Percentiles rank a stretch among this genome's conserved stretches.
phyloP scores from a whole-genome alignment of 2,888 invertebrate species.

The Cephus spinipes region DNA sequence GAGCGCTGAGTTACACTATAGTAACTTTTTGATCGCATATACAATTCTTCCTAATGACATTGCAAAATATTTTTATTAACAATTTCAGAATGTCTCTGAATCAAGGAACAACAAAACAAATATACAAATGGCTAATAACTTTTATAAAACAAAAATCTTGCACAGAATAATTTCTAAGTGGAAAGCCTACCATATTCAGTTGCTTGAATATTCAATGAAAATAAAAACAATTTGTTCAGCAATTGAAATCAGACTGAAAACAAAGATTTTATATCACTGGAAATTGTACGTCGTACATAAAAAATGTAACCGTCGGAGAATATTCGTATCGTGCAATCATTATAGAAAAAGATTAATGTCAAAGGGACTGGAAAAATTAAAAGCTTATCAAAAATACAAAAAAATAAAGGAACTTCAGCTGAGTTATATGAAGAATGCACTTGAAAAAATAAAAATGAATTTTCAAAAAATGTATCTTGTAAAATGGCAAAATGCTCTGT shows the following conservation, averaged over 20 bases:
- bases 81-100: slow-evolving; percentile 25
- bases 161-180: slow-evolving; percentile 26
- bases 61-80: background rate
- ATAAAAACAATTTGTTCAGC: slow-evolving; percentile 14
- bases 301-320: slow-evolving; percentile 38
- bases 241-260: slow-evolving; percentile 22
- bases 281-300: slow-evolving; percentile 32
- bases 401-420: slow-evolving; percentile 30
- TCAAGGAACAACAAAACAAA: slow-evolving; percentile 10
- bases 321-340: slow-evolving; percentile 24
- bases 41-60: background rate
- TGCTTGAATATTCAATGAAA: slow-evolving; percentile 11
- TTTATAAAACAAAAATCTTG: slow-evolving; percentile 20
- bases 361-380: slow-evolving; percentile 24
- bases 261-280: slow-evolving; percentile 30
- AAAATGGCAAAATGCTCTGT: slow-evolving; percentile 37
- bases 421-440: slow-evolving; percentile 23
- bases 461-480: slow-evolving; percentile 28
- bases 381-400: slow-evolving; percentile 31
- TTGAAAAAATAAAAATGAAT: slow-evolving; percentile 14
- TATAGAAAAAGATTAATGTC: slow-evolving; percentile 23
- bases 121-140: slow-evolving; percentile 18
- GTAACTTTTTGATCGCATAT: background rate
- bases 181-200: slow-evolving; percentile 23
- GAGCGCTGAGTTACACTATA: no score